A percentile compares a stretch with the other conserved stretches of the same genome.
Conservation (phyloP, 1,140 invertebrate genomes). For the Charaxes varanes region DNA sequence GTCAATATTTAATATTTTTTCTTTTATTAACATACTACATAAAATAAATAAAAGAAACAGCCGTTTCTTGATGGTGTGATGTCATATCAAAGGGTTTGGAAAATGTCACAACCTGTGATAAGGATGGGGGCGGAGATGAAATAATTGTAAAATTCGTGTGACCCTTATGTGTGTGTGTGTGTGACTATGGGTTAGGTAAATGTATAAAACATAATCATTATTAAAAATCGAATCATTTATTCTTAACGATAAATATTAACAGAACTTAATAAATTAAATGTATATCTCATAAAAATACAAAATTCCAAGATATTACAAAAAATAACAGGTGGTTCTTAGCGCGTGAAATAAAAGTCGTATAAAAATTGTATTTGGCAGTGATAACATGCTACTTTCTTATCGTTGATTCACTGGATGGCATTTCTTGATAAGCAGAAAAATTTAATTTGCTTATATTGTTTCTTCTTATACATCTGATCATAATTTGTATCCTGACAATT, state of each 20-base stretch:
- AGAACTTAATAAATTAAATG: constrained; percentile 21
- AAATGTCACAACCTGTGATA: too few relatives aligned
- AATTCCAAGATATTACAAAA: constrained; percentile 9
- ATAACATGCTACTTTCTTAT: background rate
- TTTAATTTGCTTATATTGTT: constrained; percentile 4
- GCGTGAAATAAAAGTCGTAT: constrained; percentile 4
- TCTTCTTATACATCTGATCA: too few relatives aligned
- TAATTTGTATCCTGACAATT: too few relatives aligned
- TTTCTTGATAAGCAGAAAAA: constrained; percentile 1
- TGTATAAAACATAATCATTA: background rate
- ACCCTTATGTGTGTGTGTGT: too few relatives aligned
- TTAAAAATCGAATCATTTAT: constrained; percentile 28
- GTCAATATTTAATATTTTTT: too few relatives aligned
- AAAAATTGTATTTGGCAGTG: constrained; percentile 16
- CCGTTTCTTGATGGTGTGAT: too few relatives aligned
- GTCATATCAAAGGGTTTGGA: too few relatives aligned
- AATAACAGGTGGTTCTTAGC: constrained; percentile 2
- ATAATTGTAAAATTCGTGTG: too few relatives aligned
- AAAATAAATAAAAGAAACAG: too few relatives aligned
- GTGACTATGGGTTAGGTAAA: too few relatives aligned
- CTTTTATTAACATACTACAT: too few relatives aligned
- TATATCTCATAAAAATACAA: constrained; percentile 21
- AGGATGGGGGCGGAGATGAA: too few relatives aligned
- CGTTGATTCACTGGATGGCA: constrained; percentile 14
- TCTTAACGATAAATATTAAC: constrained; percentile 29